These are phyloP conservation scores for Brachionus koreanus DNA, from an alignment of 1,140 invertebrate species.

Conservation along the genomic window DNA sequence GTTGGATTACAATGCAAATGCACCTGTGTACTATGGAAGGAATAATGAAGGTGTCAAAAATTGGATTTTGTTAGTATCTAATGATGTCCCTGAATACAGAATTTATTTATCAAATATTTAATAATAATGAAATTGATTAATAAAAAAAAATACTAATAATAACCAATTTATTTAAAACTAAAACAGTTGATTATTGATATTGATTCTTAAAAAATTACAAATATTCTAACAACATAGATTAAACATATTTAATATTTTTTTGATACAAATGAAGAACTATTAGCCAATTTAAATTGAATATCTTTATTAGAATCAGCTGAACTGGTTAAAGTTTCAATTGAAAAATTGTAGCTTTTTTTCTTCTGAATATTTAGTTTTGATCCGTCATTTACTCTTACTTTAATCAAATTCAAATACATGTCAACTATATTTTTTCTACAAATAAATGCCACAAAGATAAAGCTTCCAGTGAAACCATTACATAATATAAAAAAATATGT, in stretches of 20 bases:
- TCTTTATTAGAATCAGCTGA: background rate
- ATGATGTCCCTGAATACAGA: too few relatives aligned
- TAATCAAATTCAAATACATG: slow-evolving; percentile 46
- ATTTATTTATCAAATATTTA: too few relatives aligned
- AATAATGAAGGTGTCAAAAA: too few relatives aligned
- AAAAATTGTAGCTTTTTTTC: background rate
- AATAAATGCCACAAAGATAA: slow-evolving; percentile 56
- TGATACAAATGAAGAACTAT: background rate
- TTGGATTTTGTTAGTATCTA: too few relatives aligned
- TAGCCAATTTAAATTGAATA: background rate
- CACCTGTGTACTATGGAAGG: too few relatives aligned
- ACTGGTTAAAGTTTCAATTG: background rate
- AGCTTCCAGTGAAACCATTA: slow-evolving; percentile 53
- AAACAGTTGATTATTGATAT: too few relatives aligned
- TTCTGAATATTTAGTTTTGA: background rate
- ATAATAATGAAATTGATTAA: too few relatives aligned
- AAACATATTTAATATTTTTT: background rate
- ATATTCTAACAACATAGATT: too few relatives aligned
- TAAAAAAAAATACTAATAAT: too few relatives aligned
- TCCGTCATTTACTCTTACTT: background rate
- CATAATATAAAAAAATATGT: slow-evolving; percentile 52
- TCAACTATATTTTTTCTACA: slow-evolving; percentile 50
- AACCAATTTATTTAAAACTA: too few relatives aligned
- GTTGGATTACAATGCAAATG: too few relatives aligned
- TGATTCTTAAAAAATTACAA: too few relatives aligned